These are phyloP conservation scores for Harpagoxenus sublaevis DNA, from an alignment of 2,888 invertebrate genomes.

Conservation along the genomic window DNA sequence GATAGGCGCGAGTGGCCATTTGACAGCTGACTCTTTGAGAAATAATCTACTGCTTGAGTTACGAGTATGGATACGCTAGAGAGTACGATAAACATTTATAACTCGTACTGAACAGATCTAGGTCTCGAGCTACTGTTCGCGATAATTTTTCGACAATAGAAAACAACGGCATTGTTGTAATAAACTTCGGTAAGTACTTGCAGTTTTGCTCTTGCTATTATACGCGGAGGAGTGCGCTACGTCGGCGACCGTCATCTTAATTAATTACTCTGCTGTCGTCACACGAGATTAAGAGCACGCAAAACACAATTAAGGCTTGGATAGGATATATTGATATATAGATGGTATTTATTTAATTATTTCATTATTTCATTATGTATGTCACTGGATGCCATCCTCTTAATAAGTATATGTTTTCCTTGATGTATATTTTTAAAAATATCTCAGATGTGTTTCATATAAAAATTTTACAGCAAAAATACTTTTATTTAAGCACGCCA, in stretches of 20 bases:
- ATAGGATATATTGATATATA: constrained; percentile 79
- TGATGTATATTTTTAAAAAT: no score
- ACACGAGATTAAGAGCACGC: constrained; percentile 16
- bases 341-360: constrained; percentile 85
- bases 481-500: no score
- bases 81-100: neutral
- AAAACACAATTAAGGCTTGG: constrained; percentile 60
- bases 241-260: neutral
- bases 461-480: no score
- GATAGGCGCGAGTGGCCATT: neutral
- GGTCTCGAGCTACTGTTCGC: neutral
- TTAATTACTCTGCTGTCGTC: neutral
- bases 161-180: neutral
- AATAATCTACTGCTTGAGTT: neutral
- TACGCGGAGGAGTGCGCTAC: neutral
- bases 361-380: constrained; percentile 83
- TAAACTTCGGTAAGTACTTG: neutral
- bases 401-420: constrained; percentile 79
- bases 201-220: neutral
- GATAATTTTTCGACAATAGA: neutral
- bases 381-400: constrained; percentile 84
- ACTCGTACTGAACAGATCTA: neutral
- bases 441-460: no score
- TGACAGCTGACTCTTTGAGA: neutral
- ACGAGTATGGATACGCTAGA: neutral